phyloP scores from a whole-genome alignment of 1,140 invertebrate species.

The Tetragonula clypearis region DNA sequence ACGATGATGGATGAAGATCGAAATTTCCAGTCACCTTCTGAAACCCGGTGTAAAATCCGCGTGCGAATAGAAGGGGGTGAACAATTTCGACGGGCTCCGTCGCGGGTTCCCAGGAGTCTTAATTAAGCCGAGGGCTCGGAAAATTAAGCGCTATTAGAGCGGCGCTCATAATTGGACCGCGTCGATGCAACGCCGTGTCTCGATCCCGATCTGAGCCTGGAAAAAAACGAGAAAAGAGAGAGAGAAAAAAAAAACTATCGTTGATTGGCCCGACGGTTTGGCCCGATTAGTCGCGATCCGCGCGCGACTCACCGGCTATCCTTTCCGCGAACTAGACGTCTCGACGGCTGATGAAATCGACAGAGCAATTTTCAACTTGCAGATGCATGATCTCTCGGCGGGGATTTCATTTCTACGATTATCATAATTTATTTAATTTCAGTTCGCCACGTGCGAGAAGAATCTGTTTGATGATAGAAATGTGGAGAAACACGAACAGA shows the following conservation, averaged over 20 bases:
- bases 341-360: conserved; percentile 4
- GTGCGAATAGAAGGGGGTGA: too few species aligned
- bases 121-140: conserved; percentile 55
- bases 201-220: background rate
- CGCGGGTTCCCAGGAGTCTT: conserved; percentile 52
- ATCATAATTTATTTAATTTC: too few species aligned
- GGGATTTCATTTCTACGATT: background rate
- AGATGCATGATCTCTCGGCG: background rate
- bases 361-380: background rate
- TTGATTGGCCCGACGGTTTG: conserved; percentile 14
- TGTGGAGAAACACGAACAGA: too few species aligned
- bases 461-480: too few species aligned
- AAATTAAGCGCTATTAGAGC: conserved; percentile 57
- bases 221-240: too few species aligned
- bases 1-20: conserved; percentile 1
- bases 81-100: conserved; percentile 5
- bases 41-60: background rate
- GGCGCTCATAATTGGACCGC: conserved; percentile 60
- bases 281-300: conserved; percentile 11
- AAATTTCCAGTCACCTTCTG: background rate
- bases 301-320: background rate
- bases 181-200: conserved; percentile 18
- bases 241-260: conserved; percentile 40
- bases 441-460: too few species aligned
- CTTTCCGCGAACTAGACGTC: conserved; percentile 9